Base-by-base conservation (phyloP, 2,888 invertebrate genomes). In the Nemotelus pantherinus region DNA sequence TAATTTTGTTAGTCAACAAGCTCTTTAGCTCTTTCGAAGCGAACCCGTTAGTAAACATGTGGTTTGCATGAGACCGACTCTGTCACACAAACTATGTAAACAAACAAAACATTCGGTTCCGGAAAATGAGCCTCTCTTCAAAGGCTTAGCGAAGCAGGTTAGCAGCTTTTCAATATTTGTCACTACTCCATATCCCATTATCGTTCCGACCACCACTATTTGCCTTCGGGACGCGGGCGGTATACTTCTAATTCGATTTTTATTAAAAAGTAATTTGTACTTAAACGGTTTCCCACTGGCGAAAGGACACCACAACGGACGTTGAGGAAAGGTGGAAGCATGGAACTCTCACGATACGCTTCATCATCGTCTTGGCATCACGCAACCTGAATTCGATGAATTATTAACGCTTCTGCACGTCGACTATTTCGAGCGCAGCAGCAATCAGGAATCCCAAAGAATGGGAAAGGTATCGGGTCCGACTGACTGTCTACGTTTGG, bases 1-100 rank as follows among this genome's bases (percentile, higher is more conserved):
- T 77, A 78, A 78, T 78, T 78, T 78, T 50, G 65, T 78, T 71
- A 78, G 78, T 78, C 78, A 78, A 77, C 76, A 78, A 78, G 78
- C 43, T 77, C 48, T 60, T 78, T 57, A 72, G 72, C 71, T 78
- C 72, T 76, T 78, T 72, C 71, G 50, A 63, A n/a, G 10, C 45
- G 47, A 67, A 72, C 43, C 47, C 76, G 41, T 74, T 60, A 55
- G 72, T 77, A 76, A 78, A 78, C 75, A 78, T 64, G 71, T 47
- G 70, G 72, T 65, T 76, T 72, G 76, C 78, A 76, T 76, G 76
- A 68, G 48, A 44, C 55, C 39, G 43, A 9, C 53, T 55, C 39
- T 5, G n/a, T 45, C 65, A 3, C 44, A 65, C 65, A 43, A 25
- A 9, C 63, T 58, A n/a, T 5, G 58, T 7, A 63, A 53, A 53